Percentiles rank a stretch among this genome's conserved stretches.
Conservation (phyloP, 1,140 invertebrate species). For the Micrasema minimum region DNA sequence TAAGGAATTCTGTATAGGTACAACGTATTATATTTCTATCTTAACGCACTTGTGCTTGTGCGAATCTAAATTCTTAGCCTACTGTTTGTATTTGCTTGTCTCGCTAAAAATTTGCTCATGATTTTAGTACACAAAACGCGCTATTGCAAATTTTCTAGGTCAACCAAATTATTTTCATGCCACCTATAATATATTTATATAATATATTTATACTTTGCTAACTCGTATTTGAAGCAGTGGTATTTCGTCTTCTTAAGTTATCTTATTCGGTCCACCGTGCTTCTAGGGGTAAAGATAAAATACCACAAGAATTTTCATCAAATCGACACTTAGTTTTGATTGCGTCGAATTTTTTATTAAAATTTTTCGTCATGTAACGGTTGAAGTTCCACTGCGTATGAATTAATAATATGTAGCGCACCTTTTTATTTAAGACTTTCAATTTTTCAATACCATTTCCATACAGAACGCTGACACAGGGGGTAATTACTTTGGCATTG, state of each 20-base stretch:
- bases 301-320: no score
- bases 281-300: no score
- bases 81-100: neutral
- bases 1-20: neutral
- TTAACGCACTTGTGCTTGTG: neutral
- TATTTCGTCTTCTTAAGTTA: no score
- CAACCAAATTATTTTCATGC: no score
- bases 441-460: slow-evolving; percentile 2
- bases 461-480: slow-evolving; percentile 8
- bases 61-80: neutral
- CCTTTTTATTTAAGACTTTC: neutral
- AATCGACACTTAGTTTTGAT: no score
- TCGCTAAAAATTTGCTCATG: neutral
- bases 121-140: neutral
- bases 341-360: no score
- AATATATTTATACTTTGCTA: no score
- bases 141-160: neutral
- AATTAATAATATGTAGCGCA: neutral
- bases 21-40: neutral
- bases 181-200: no score
- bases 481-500: slow-evolving; percentile 46
- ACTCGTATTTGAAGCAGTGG: no score
- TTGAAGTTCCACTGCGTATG: neutral
- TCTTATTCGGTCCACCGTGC: no score
- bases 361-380: no score